Evolutionary conservation across 2,113 vertebrate species (phyloP).

Genomic region (Oreochromis aureus): DNA sequence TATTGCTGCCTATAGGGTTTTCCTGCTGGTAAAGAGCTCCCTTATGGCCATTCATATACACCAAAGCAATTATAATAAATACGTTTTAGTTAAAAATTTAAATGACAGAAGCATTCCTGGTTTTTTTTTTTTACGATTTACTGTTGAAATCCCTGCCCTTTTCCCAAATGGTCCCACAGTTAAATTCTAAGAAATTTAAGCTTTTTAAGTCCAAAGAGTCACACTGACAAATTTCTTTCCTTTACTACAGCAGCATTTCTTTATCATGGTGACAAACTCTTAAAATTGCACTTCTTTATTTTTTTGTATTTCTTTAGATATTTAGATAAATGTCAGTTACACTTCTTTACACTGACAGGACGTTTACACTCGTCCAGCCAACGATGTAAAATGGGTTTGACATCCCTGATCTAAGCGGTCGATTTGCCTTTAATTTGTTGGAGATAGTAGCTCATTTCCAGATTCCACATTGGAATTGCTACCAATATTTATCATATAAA

Average conservation of each 20-base stretch:
- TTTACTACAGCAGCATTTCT: background rate
- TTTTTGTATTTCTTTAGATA: background rate
- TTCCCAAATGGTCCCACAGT: fast-evolving
- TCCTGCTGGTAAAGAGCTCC: background rate
- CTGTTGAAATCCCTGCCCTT: background rate
- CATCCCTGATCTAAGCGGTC: background rate
- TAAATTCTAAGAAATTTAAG: background rate
- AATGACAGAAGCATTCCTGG: no score
- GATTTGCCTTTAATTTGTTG: background rate
- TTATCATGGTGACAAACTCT: background rate
- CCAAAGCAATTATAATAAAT: background rate
- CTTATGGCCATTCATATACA: background rate
- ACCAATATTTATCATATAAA: background rate
- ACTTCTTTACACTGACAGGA: background rate
- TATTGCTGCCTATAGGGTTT: background rate
- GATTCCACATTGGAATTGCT: background rate
- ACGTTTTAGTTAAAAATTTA: background rate
- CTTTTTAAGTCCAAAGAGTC: background rate
- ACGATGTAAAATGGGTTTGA: background rate
- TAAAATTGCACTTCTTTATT: background rate
- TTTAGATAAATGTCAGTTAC: background rate
- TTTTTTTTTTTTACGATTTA: background rate
- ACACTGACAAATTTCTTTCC: background rate
- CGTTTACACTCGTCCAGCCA: background rate
- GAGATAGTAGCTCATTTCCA: background rate